Conservation (phyloP, 2,113 vertebrate species). For the Heterochromis multidens region DNA sequence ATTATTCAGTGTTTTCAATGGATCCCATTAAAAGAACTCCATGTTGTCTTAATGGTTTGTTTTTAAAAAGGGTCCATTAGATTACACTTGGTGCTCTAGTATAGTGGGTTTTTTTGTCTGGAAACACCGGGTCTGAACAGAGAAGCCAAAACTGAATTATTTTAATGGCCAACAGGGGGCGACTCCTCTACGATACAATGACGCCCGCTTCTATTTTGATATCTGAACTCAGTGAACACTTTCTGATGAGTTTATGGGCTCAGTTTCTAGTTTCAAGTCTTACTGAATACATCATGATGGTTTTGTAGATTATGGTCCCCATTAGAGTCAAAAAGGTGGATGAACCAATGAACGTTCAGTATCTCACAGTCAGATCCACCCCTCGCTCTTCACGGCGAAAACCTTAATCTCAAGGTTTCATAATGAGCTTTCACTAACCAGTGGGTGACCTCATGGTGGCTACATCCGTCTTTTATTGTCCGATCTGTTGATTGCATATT, state of each 20-base stretch:
- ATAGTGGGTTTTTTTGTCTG: neutral
- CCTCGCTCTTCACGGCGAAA: too few relatives aligned
- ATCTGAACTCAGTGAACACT: too few relatives aligned
- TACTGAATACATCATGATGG: neutral
- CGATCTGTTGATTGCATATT: too few relatives aligned
- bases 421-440: too few relatives aligned
- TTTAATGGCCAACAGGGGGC: neutral
- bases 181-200: accelerated
- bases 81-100: neutral
- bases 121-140: accelerated
- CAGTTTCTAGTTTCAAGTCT: too few relatives aligned
- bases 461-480: too few relatives aligned
- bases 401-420: too few relatives aligned
- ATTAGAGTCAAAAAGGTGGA: too few relatives aligned
- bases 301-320: neutral
- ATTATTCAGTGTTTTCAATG: neutral
- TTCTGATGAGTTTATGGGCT: neutral
- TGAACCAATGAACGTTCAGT: too few relatives aligned
- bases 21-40: neutral
- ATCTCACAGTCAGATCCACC: too few relatives aligned
- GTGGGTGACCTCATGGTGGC: too few relatives aligned
- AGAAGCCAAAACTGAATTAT: neutral
- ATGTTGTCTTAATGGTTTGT: neutral
- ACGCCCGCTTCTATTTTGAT: too few relatives aligned
- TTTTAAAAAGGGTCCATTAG: neutral